phyloP scores from a whole-genome alignment of 2,797 vertebrate species.

The Peromyscus eremicus region DNA sequence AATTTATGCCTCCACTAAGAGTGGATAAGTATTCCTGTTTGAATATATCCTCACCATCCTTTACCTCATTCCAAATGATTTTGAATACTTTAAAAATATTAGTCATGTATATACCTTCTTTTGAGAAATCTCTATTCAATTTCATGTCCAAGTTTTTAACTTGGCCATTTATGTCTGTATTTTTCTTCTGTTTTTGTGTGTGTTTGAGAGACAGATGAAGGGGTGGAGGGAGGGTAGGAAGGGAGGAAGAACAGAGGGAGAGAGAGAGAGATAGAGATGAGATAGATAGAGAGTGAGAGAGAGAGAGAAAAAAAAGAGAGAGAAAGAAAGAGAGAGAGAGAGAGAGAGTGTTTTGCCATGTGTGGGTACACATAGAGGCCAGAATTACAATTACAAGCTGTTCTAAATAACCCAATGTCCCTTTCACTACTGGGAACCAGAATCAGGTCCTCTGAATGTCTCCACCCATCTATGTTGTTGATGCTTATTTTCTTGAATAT shows the following conservation, averaged over 20 bases:
- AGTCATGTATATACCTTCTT: not conserved
- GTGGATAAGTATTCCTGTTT: not conserved
- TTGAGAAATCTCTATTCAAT: not conserved
- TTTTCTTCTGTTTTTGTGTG: not conserved
- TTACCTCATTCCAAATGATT: not conserved
- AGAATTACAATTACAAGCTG: not conserved
- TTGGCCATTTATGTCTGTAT: not conserved
- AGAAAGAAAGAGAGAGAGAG: not conserved
- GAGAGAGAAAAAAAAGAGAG: too few relatives aligned
- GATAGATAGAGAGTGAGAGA: too few relatives aligned
- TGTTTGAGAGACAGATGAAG: not conserved
- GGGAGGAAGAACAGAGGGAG: not conserved
- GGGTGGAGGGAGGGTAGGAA: not conserved
- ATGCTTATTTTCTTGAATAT: not conserved
- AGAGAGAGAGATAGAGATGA: too few relatives aligned
- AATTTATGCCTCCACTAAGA: not conserved
- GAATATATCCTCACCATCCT: not conserved
- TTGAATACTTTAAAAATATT: not conserved
- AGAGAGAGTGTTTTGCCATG: not conserved
- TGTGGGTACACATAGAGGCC: not conserved
- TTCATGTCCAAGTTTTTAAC: not conserved
- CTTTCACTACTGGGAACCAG: not conserved
- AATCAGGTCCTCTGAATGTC: not conserved
- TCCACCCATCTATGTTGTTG: not conserved
- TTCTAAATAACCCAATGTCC: not conserved